Percentiles rank a stretch among this genome's conserved stretches.
phyloP scores from a whole-genome alignment of 2,113 vertebrate genomes.

The Leiothrix lutea region DNA sequence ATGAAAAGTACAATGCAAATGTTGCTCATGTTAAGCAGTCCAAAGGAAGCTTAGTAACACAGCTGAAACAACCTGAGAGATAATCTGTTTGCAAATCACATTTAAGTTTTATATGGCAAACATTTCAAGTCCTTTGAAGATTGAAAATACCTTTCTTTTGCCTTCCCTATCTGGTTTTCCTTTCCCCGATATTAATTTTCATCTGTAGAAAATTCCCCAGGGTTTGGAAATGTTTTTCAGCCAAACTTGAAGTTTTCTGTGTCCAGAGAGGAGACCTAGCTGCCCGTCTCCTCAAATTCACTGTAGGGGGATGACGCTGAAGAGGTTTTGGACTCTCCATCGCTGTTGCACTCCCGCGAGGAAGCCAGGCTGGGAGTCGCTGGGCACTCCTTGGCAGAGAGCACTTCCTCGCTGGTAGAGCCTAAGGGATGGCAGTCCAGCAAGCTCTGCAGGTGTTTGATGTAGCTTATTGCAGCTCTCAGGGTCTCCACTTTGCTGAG shows the following conservation, averaged over 20 bases:
- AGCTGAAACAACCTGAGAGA: background rate
- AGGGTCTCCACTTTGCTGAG: slow-evolving; percentile 95
- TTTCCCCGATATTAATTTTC: background rate
- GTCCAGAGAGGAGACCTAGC: slow-evolving; percentile 23
- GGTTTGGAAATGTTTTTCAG: background rate
- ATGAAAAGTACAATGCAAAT: background rate
- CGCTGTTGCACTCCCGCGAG: slow-evolving; percentile 76
- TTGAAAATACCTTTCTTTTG: background rate
- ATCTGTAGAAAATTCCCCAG: background rate
- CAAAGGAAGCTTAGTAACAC: background rate
- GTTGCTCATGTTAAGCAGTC: background rate
- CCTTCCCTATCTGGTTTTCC: background rate
- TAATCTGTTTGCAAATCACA: background rate
- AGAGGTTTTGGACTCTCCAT: slow-evolving; percentile 82
- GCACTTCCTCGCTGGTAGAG: background rate
- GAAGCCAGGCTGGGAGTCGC: background rate
- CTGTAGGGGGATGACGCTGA: slow-evolving; percentile 74
- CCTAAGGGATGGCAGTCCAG: slow-evolving; percentile 75
- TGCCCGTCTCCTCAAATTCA: slow-evolving; percentile 68
- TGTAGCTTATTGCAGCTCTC: slow-evolving; percentile 88
- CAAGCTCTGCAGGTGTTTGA: slow-evolving; percentile 86
- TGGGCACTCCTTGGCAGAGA: slow-evolving; percentile 17
- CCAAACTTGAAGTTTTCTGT: background rate
- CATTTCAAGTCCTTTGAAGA: background rate
- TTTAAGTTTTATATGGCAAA: background rate